Conservation (phyloP, 2,113 vertebrate genomes). For the Prolemur simus region DNA sequence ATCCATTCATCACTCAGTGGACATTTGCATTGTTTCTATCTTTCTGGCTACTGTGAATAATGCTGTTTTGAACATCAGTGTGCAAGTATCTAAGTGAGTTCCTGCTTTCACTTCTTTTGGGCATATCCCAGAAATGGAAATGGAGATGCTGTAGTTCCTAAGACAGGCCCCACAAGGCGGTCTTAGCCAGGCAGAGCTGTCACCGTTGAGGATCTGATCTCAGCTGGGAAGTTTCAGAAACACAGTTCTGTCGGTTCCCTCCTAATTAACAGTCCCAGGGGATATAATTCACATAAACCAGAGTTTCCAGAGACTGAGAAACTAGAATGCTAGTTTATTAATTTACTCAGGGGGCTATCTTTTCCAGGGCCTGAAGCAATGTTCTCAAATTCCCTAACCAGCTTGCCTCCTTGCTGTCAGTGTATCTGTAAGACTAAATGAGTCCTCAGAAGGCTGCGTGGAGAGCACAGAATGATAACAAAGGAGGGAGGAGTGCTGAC, state of each 20-base stretch:
- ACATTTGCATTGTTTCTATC: neutral
- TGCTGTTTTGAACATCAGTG: neutral
- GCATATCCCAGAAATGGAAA: neutral
- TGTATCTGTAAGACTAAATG: neutral
- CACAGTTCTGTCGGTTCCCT: neutral
- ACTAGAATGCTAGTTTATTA: neutral
- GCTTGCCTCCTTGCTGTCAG: neutral
- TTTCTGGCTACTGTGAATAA: neutral
- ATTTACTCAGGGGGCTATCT: neutral
- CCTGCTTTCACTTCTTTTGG: neutral
- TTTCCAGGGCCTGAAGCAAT: neutral
- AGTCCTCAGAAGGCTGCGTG: neutral
- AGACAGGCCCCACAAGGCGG: neutral
- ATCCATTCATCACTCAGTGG: neutral
- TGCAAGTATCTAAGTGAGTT: neutral
- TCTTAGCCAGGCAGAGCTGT: neutral
- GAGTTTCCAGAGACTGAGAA: neutral
- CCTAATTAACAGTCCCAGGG: neutral
- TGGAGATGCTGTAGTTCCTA: neutral
- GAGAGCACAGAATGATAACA: constrained; percentile 30
- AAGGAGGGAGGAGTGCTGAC: neutral
- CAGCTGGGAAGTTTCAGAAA: neutral
- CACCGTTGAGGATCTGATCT: neutral
- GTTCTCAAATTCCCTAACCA: neutral
- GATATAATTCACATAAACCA: neutral